A percentile compares a stretch with the other conserved stretches of the same genome.
phyloP scores from a whole-genome alignment of 92 coral and sea anemone genomes.

The Zoanthus gigantus region DNA sequence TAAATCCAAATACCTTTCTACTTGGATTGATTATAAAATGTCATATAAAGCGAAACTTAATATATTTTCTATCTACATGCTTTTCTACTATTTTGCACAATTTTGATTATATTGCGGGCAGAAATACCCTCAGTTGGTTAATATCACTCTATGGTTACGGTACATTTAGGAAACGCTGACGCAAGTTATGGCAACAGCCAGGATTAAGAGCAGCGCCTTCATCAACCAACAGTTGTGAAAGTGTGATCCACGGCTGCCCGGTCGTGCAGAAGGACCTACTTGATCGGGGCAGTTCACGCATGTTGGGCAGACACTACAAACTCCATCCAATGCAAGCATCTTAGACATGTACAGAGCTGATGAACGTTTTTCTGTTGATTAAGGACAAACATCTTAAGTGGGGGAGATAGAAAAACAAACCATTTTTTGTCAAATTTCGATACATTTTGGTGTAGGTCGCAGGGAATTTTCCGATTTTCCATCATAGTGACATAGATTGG shows the following conservation, averaged over 20 bases:
- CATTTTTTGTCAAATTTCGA: no score
- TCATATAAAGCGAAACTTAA: background rate
- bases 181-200: background rate
- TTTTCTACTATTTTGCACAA: background rate
- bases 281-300: conserved; percentile 71
- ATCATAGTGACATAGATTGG: no score
- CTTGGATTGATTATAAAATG: background rate
- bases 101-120: background rate
- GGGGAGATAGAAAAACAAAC: background rate
- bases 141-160: background rate
- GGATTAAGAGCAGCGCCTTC: background rate
- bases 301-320: conserved; percentile 70
- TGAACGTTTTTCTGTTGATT: conserved; percentile 68
- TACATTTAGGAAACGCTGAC: background rate
- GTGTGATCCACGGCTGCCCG: conserved; percentile 39
- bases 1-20: no score
- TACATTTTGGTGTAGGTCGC: background rate
- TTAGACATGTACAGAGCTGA: conserved; percentile 74
- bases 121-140: background rate
- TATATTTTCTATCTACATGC: background rate
- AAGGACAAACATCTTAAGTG: background rate
- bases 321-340: conserved; percentile 60
- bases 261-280: background rate
- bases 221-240: conserved; percentile 12
- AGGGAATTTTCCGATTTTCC: no score